Conservation (phyloP, 2,888 invertebrate species). For the Macrosiphum euphorbiae region DNA sequence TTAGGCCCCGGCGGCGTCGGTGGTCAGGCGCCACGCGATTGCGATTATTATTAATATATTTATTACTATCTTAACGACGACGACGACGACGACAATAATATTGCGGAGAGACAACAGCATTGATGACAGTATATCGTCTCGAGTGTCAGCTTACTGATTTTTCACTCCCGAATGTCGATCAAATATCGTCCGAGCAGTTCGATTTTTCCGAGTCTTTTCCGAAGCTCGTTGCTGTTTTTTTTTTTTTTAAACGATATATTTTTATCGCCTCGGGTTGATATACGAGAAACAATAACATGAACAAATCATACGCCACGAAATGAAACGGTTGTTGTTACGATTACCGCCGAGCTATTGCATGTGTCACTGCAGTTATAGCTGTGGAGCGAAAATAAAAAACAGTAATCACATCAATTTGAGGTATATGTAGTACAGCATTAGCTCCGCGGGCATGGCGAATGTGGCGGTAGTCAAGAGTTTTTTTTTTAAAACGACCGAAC, state of each 20-base stretch:
- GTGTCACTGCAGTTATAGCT: not conserved
- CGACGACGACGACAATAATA: not conserved
- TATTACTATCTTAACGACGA: not conserved
- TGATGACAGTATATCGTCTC: not conserved
- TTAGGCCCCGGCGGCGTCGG: slow-evolving; percentile 33
- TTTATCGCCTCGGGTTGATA: not conserved
- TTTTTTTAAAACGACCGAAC: not conserved
- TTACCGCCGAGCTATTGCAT: not conserved
- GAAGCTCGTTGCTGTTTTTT: not conserved
- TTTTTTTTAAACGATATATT: not conserved
- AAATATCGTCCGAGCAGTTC: not conserved
- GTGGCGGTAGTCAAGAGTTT: not conserved
- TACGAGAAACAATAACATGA: not conserved
- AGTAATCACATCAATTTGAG: not conserved
- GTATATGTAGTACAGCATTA: not conserved
- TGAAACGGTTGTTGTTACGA: not conserved
- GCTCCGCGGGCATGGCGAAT: not conserved
- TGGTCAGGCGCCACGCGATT: slow-evolving; percentile 51
- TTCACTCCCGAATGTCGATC: not conserved
- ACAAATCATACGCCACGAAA: not conserved
- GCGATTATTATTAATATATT: slow-evolving; percentile 9
- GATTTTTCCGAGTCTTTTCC: not conserved
- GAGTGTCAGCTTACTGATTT: not conserved
- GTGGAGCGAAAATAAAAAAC: not conserved
- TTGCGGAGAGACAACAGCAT: not conserved